Conservation (phyloP, 2,113 vertebrate genomes). For the Polyodon spathula region DNA sequence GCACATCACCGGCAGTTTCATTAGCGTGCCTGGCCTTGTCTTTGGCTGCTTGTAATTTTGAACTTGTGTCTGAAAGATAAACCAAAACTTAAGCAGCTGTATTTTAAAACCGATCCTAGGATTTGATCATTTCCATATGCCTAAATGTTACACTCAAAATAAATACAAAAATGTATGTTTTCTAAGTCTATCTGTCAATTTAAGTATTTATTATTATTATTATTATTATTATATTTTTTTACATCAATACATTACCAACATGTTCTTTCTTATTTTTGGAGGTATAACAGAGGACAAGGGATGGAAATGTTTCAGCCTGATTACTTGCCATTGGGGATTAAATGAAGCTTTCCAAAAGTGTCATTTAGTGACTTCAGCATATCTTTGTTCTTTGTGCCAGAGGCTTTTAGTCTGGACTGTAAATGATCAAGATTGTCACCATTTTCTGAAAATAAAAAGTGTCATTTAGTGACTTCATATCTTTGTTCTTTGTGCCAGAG, state of each 20-base stretch:
- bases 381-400: constrained; percentile 65
- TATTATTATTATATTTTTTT: too few species aligned
- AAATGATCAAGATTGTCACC: constrained; percentile 54
- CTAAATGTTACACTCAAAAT: neutral
- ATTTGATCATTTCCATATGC: neutral
- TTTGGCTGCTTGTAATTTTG: constrained; percentile 73
- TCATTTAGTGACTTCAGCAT: constrained; percentile 73
- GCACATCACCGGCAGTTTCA: constrained; percentile 67
- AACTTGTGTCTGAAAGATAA: constrained; percentile 62
- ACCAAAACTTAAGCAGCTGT: neutral
- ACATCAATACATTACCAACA: too few species aligned
- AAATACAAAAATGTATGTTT: too few species aligned
- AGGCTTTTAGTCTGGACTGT: constrained; percentile 66
- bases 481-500: constrained; percentile 65
- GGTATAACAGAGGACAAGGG: too few species aligned
- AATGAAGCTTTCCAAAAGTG: constrained; percentile 70
- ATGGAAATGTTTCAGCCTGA: too few species aligned
- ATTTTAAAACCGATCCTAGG: neutral
- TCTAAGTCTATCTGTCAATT: too few species aligned
- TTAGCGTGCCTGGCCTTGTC: constrained; percentile 77
- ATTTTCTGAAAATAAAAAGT: constrained; percentile 75
- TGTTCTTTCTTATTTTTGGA: too few species aligned
- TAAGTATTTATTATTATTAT: too few species aligned
- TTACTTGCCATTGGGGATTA: constrained; percentile 76
- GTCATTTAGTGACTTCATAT: constrained; percentile 71